Percentiles rank a stretch among this genome's conserved stretches.
phyloP scores from a whole-genome alignment of 2,797 vertebrate species.

The Spatula clypeata region DNA sequence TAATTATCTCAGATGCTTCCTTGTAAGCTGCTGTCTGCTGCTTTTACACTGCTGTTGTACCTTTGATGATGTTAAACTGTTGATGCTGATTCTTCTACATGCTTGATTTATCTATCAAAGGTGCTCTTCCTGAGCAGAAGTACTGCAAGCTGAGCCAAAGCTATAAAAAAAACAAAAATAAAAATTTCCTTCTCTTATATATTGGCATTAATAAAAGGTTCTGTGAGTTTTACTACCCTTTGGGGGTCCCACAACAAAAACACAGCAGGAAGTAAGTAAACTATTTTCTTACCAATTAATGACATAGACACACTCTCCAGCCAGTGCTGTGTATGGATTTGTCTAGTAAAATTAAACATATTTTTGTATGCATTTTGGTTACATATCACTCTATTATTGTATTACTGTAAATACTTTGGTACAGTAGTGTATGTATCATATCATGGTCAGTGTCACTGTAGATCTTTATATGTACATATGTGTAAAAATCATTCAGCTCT shows the following conservation, averaged over 20 bases:
- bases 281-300: neutral
- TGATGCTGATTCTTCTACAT: neutral
- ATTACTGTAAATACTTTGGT: neutral
- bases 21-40: neutral
- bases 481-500: neutral
- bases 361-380: neutral
- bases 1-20: conserved; percentile 37
- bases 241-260: neutral
- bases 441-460: neutral
- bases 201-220: neutral
- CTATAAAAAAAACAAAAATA: neutral
- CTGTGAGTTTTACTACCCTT: neutral
- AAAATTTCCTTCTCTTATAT: neutral
- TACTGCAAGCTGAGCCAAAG: neutral
- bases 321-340: neutral
- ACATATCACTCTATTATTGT: neutral
- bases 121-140: rapidly evolving
- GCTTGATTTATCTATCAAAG: neutral
- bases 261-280: neutral
- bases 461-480: neutral
- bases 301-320: neutral
- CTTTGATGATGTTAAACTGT: neutral
- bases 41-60: neutral
- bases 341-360: neutral
- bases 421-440: neutral